Conservation (phyloP, 1,140 invertebrate genomes). For the Argopecten irradians region DNA sequence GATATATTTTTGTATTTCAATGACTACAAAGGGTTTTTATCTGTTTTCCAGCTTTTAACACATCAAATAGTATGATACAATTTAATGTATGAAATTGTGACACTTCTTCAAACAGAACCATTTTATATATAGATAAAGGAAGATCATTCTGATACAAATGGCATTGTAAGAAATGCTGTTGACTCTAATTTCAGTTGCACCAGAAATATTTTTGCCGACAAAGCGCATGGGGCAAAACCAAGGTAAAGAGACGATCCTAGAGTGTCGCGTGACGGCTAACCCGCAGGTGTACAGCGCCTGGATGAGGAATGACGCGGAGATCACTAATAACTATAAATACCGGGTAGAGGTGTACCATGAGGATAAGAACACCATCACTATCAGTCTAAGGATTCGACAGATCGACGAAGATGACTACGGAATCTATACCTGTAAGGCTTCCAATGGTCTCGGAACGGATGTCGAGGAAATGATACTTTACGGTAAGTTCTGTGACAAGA, state of each 20-base stretch:
- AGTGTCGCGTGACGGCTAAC: slow-evolving; percentile 93
- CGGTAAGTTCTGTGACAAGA: slow-evolving; percentile 85
- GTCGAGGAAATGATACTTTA: slow-evolving; percentile 91
- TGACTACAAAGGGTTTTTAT: too few species aligned
- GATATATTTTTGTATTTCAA: too few species aligned
- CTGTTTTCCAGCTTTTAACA: too few species aligned
- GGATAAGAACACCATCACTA: slow-evolving; percentile 86
- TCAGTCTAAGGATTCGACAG: slow-evolving; percentile 87
- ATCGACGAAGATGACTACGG: slow-evolving; percentile 88
- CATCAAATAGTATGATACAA: too few species aligned
- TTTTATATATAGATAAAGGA: neutral
- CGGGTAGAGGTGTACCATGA: slow-evolving; percentile 84
- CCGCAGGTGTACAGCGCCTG: slow-evolving; percentile 91
- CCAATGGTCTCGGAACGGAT: slow-evolving; percentile 90
- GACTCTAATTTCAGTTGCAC: slow-evolving; percentile 67
- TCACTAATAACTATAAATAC: slow-evolving; percentile 82
- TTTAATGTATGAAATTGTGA: neutral
- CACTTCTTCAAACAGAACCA: neutral
- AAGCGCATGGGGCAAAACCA: slow-evolving; percentile 65
- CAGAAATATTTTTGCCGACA: slow-evolving; percentile 69
- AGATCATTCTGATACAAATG: neutral
- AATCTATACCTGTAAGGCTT: slow-evolving; percentile 92
- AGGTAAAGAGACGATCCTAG: slow-evolving; percentile 81
- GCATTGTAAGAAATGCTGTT: neutral
- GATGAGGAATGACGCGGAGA: slow-evolving; percentile 84